These are phyloP conservation scores for Propsilocerus akamusi DNA, from an alignment of 1,140 invertebrate genomes.

Conservation along the genomic window DNA sequence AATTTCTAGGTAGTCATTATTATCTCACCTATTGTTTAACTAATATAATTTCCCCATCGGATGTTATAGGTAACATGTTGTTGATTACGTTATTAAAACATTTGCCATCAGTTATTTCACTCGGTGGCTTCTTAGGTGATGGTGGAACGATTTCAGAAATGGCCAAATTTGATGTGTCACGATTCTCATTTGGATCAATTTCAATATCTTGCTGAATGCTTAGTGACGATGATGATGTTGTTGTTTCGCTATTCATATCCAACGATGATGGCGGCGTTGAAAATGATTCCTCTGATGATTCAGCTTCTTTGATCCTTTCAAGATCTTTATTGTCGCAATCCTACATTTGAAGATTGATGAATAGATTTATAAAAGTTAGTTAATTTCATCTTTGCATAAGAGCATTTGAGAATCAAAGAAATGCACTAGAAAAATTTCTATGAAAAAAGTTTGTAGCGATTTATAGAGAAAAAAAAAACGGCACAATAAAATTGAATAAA, in stretches of 20 bases:
- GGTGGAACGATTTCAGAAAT: neutral
- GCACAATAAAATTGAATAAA: too few species aligned
- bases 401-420: too few species aligned
- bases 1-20: too few species aligned
- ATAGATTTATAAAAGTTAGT: too few species aligned
- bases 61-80: neutral
- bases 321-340: neutral
- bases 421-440: too few species aligned
- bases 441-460: too few species aligned
- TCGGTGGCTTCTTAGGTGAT: neutral
- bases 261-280: neutral
- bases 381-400: too few species aligned
- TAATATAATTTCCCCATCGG: slow-evolving; percentile 1
- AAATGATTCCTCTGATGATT: neutral
- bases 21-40: neutral
- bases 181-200: neutral
- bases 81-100: neutral
- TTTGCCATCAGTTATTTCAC: neutral
- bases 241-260: neutral
- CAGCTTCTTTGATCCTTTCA: neutral
- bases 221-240: neutral
- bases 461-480: too few species aligned
- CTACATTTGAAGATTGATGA: neutral
- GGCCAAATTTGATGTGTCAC: neutral
- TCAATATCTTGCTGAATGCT: neutral